These are phyloP conservation scores for Leptoteleia sp. DNA, from an alignment of 1,140 invertebrate genomes.

Conservation along the genomic window DNA sequence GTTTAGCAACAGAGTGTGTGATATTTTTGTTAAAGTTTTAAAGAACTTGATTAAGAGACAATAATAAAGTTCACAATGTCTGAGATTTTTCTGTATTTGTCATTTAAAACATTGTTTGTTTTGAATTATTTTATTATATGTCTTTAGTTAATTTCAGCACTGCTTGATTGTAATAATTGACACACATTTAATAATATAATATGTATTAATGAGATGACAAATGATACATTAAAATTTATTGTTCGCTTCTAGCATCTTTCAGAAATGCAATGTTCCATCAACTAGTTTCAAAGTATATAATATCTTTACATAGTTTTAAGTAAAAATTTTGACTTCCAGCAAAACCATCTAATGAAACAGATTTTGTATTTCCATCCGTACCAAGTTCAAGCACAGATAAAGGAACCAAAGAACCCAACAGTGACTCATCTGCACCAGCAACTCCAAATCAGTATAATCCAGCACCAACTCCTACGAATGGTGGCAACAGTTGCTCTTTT, in stretches of 20 bases:
- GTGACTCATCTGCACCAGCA: slow-evolving; percentile 55
- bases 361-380: slow-evolving; percentile 70
- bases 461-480: slow-evolving; percentile 71
- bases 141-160: slow-evolving; percentile 3
- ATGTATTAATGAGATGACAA: slow-evolving; percentile 48
- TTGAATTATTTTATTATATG: no score
- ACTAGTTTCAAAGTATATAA: no score
- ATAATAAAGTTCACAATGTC: no score
- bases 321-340: slow-evolving; percentile 23
- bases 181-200: not conserved
- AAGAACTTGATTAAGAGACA: no score
- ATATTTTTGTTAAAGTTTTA: no score
- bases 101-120: no score
- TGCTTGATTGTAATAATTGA: not conserved
- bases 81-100: no score
- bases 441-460: slow-evolving; percentile 73
- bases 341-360: slow-evolving; percentile 52
- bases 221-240: slow-evolving; percentile 6
- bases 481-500: slow-evolving; percentile 35
- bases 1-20: no score
- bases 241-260: slow-evolving; percentile 23
- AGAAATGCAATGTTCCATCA: not conserved
- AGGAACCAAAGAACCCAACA: slow-evolving; percentile 37
- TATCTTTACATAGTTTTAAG: no score
- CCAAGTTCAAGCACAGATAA: slow-evolving; percentile 54